phyloP scores from a whole-genome alignment of 1,140 invertebrate genomes.

The Halotydeus destructor region DNA sequence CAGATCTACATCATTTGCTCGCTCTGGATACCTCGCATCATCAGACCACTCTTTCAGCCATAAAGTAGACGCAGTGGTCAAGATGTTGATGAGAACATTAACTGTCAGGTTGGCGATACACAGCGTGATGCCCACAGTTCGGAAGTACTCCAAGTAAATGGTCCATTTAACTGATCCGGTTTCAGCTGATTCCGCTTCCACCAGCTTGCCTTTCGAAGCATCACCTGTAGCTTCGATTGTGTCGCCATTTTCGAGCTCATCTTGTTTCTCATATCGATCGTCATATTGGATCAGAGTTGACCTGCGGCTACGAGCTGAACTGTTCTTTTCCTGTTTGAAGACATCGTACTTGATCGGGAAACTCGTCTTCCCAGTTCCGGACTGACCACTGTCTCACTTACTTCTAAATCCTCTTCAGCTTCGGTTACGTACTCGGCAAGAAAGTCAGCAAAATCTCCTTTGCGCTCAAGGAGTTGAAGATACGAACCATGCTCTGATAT shows the following conservation, averaged over 20 bases:
- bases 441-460: slow-evolving; percentile 24
- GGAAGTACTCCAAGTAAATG: slow-evolving; percentile 8
- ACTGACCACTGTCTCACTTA: background rate
- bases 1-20: slow-evolving; percentile 26
- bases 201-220: slow-evolving; percentile 35
- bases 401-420: background rate
- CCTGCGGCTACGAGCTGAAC: too few species aligned
- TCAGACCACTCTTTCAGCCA: slow-evolving; percentile 26
- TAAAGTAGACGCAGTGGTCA: slow-evolving; percentile 26
- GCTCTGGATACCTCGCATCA: slow-evolving; percentile 17
- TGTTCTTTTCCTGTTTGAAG: background rate
- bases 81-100: slow-evolving; percentile 24
- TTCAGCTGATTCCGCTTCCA: slow-evolving; percentile 42
- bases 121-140: slow-evolving; percentile 1
- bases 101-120: slow-evolving; percentile 13
- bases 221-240: background rate
- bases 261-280: background rate
- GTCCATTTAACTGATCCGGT: slow-evolving; percentile 7
- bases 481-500: slow-evolving; percentile 29
- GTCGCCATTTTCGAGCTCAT: background rate
- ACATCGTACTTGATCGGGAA: too few species aligned
- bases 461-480: slow-evolving; percentile 22
- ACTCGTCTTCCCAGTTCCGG: too few species aligned
- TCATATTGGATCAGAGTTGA: too few species aligned
- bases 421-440: slow-evolving; percentile 39